Evolutionary conservation across 2,888 invertebrate genomes (phyloP).

Genomic region (Drosophila borborema): DNA sequence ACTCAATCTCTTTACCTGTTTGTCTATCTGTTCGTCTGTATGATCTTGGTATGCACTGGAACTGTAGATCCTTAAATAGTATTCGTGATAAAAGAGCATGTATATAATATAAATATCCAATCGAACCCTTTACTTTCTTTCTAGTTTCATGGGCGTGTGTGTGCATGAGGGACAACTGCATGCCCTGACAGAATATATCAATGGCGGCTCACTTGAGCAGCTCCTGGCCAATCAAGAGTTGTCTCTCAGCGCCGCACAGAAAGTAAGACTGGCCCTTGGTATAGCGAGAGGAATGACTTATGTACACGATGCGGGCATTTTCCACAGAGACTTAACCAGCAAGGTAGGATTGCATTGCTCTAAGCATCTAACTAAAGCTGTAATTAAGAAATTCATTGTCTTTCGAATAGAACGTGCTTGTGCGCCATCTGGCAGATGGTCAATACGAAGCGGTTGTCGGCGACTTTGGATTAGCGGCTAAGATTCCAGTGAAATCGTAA

Average conservation of each 20-base stretch:
- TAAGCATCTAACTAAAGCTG: background rate
- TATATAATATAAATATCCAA: too few relatives aligned
- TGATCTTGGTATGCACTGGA: too few relatives aligned
- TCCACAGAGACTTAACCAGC: slow-evolving; percentile 98
- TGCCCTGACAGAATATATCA: slow-evolving; percentile 97
- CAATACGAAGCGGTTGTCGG: slow-evolving; percentile 95
- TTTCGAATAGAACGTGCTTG: slow-evolving; percentile 92
- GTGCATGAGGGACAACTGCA: slow-evolving; percentile 98
- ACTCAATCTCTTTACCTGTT: background rate
- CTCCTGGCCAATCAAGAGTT: slow-evolving; percentile 91
- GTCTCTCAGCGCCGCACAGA: slow-evolving; percentile 90
- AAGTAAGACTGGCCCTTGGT: slow-evolving; percentile 94
- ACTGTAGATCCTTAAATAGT: too few relatives aligned
- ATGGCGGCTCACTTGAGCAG: slow-evolving; percentile 97
- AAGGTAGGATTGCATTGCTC: slow-evolving; percentile 89
- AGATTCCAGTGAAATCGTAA: slow-evolving; percentile 95
- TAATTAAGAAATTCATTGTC: background rate
- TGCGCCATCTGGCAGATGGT: slow-evolving; percentile 89
- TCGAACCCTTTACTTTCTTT: slow-evolving; percentile 56
- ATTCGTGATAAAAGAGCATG: background rate
- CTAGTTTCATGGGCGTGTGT: slow-evolving; percentile 97
- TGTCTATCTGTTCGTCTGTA: background rate
- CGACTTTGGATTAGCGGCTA: slow-evolving; percentile 97
- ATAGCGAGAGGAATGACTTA: slow-evolving; percentile 96
- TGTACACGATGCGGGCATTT: slow-evolving; percentile 95